Conservation (phyloP, 2,888 invertebrate genomes). For the Drosophila nigricruria region DNA sequence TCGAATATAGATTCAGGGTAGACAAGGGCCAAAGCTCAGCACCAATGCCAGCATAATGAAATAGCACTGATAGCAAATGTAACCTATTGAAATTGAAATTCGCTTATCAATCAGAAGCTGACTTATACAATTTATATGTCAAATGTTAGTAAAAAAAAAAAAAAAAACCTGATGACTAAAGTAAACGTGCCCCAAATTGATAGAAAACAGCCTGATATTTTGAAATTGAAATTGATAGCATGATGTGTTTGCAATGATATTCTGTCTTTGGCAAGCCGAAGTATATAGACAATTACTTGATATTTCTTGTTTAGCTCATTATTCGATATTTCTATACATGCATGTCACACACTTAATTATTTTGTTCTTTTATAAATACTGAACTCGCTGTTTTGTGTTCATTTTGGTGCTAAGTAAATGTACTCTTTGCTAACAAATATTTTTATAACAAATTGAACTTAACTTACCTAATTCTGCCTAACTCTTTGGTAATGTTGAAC, state of each 20-base stretch:
- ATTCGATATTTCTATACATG: slow-evolving; percentile 12
- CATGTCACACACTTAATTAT: slow-evolving; percentile 14
- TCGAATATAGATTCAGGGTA: background rate
- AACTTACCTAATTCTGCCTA: background rate
- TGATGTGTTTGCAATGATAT: slow-evolving; percentile 19
- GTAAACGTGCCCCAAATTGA: background rate
- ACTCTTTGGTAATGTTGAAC: slow-evolving; percentile 51
- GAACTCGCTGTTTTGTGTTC: background rate
- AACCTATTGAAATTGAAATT: background rate
- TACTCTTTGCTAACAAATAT: slow-evolving; percentile 12
- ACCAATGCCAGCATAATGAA: background rate
- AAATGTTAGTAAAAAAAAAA: background rate
- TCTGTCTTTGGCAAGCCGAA: slow-evolving; percentile 18
- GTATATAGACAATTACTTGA: background rate
- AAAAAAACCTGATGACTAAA: background rate
- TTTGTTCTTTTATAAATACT: slow-evolving; percentile 12
- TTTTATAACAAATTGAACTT: slow-evolving; percentile 18
- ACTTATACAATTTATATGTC: background rate
- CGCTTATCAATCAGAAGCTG: background rate
- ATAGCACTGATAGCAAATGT: background rate
- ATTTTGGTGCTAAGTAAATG: slow-evolving; percentile 6
- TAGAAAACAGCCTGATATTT: background rate
- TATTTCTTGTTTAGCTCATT: background rate
- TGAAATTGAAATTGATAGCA: background rate
- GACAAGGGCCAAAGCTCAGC: background rate